A percentile compares a stretch with the other conserved stretches of the same genome.
phyloP scores from a whole-genome alignment of 2,113 vertebrate species.

The Pituophis catenifer region DNA sequence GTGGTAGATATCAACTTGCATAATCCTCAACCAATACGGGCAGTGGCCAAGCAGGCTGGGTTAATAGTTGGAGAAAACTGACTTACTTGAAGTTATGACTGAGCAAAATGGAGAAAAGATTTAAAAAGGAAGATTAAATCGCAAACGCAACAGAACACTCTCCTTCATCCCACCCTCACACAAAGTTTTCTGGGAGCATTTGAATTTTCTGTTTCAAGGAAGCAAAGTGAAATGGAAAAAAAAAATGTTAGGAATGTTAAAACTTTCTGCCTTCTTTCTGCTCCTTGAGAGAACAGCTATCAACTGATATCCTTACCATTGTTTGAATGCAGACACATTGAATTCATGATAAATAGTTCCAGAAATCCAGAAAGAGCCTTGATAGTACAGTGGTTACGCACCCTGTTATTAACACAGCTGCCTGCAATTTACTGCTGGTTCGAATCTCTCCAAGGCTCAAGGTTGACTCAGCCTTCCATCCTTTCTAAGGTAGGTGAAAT shows the following conservation, averaged over 20 bases:
- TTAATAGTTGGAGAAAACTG: background rate
- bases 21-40: background rate
- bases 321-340: constrained; percentile 30
- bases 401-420: too few relatives aligned
- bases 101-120: background rate
- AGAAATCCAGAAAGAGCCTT: too few relatives aligned
- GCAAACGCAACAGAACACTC: constrained; percentile 22
- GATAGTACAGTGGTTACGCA: too few relatives aligned
- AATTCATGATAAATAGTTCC: constrained; percentile 33
- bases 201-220: constrained; percentile 6
- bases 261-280: background rate
- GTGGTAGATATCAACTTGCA: background rate
- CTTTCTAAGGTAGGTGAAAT: too few relatives aligned
- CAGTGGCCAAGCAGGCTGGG: background rate
- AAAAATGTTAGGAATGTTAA: constrained; percentile 26
- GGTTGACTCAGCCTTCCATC: too few relatives aligned
- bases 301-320: constrained; percentile 25
- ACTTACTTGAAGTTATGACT: background rate
- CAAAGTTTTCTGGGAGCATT: constrained; percentile 32
- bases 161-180: background rate
- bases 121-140: constrained; percentile 6
- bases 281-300: constrained; percentile 4
- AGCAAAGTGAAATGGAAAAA: constrained; percentile 12
- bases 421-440: too few relatives aligned
- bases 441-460: too few relatives aligned